Evolutionary conservation across 1,140 invertebrate genomes (phyloP), one percentile per base, ranked within the genome.

Genomic region (Pseudomyrmex pallidus): DNA sequence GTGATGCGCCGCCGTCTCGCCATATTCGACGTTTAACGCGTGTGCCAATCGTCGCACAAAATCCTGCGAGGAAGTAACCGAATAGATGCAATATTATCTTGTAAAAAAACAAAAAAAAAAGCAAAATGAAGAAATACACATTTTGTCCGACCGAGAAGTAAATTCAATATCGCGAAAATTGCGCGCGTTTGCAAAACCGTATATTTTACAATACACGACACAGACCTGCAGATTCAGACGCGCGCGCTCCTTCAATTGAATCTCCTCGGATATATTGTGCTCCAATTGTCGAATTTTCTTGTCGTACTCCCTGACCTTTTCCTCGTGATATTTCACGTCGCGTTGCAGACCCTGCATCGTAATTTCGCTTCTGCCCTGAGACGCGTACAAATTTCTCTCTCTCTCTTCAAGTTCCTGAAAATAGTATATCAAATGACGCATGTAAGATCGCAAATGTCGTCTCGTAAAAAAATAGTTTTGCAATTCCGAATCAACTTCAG

Each of bases 241-340:
- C 5, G 91, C 89, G 9, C 91, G 82, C 64, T 92, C 91, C 63
- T 90, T 91, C 82, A 96, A 94, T 83, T 97, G 96, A 57, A 95
- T 95, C 87, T 94, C 95, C 94, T 59, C 95, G 59, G 95, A 95
- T 61, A 97, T 95, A 74, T 96, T 96, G 50, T 96, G 90, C 91
- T 97, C 97, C 57, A 97, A 88, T 66, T 96, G 95, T 74, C 96
- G 94, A 35, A 97, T 93, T 92, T 97, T 97, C 87, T 96, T 96
- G 76, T 97, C 96, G 64, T 97, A 94, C 84, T 98, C 97, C 85
- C 97, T 96, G 15, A 96, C 95, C 89, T 96, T 96, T 35, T 97
- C 97, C 91, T 97, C 97, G 83, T 96, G 95, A 84, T 97, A 96
- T 25, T 96, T 95, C 66, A 95, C 96, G 90, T 98, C 97, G 72